Evolutionary conservation across 2,888 invertebrate genomes (phyloP).

Genomic region (Spisula solida): DNA sequence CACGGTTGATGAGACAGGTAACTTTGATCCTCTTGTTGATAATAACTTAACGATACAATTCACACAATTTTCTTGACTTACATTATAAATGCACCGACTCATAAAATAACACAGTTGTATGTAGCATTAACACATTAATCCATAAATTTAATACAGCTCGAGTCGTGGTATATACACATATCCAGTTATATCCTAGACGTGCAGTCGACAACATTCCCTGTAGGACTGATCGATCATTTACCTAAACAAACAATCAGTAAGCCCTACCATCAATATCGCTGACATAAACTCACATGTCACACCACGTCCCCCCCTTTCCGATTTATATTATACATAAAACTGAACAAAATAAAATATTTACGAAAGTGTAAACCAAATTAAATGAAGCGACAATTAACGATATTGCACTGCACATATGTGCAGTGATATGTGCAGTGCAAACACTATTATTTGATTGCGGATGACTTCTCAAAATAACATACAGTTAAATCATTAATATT

Average conservation of each 20-base stretch:
- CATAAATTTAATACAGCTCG: no score
- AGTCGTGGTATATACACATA: neutral
- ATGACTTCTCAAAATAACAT: no score
- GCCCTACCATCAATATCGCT: neutral
- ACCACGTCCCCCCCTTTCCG: neutral
- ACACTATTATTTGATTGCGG: no score
- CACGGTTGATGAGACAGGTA: neutral
- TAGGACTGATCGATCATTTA: conserved; percentile 1
- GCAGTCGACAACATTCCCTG: neutral
- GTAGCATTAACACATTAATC: neutral
- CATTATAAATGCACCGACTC: neutral
- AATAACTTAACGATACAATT: neutral
- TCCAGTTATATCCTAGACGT: neutral
- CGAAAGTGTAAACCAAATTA: conserved; percentile 13
- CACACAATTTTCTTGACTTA: neutral
- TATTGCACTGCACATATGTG: neutral
- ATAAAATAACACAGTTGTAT: no score
- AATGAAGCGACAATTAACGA: neutral
- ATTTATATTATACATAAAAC: neutral
- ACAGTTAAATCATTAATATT: no score
- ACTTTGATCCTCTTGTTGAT: neutral
- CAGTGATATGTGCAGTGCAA: no score
- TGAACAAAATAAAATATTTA: neutral
- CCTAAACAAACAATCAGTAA: conserved; percentile 7
- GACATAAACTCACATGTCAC: neutral